Evolutionary conservation across 2,113 vertebrate genomes (phyloP), one percentile per base, ranked within the genome.

Genomic region (Prochilodus magdalenae): DNA sequence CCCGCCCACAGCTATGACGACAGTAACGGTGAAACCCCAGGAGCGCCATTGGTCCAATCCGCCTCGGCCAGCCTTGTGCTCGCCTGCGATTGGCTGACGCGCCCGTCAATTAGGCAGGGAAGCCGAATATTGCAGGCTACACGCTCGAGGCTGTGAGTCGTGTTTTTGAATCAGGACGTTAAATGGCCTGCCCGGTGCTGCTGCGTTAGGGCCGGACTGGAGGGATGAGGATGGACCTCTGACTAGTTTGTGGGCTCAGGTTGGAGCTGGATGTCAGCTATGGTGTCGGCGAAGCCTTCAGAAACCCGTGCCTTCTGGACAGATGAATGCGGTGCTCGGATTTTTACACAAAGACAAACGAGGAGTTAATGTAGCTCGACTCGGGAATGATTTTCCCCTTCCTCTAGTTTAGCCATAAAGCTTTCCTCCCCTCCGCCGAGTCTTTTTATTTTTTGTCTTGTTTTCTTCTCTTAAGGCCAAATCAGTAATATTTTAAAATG

Each of bases 221-320:
- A 29, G 53, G 4, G 22, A 27, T 51, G 24, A 0, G 5, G n/a
- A 63, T 79, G 0, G 30, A n/a, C 73, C 1, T 36, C 27, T 73
- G 24, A 26, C 65, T 49, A 78, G 30, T 59, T 22, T 29, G 79
- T 10, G 86, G 85, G 83, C 29, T 55, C 5, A 75, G 1, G 81
- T 44, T 53, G 40, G 7, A 40, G 36, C 49, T 18, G 62, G 16
- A 30, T 0, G 22, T 69, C 26, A 5, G 15, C 72, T 65, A 93
- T 94, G 92, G 70, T 88, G 4, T 70, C 89, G 44, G 86, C 91
- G 73, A 91, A 84, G 90, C 72, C 89, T 93, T 55, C 8, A 8
- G 40, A 93, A 94, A 90, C 14, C 65, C 85, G 72, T 44, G 87
- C 79, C 75, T 86, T 77, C 84, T 69, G 67, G 26, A 81, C 76